Evolutionary conservation across 2,888 invertebrate species (phyloP).

Genomic region (Chamaedrilus cognettii): DNA sequence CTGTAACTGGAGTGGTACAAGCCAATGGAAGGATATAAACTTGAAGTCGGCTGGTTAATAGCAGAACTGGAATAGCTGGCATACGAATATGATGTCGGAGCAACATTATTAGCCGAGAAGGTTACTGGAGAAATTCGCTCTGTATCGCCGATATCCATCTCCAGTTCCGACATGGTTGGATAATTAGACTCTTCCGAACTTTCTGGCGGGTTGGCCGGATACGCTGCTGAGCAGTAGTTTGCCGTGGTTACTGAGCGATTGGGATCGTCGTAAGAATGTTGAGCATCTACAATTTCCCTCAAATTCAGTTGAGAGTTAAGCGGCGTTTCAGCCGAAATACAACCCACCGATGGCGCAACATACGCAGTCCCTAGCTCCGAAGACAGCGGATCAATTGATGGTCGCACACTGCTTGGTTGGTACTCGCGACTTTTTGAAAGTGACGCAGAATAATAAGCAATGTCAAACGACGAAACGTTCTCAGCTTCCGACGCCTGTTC

Average conservation of each 20-base stretch:
- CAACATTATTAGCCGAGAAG: not conserved
- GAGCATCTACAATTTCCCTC: not conserved
- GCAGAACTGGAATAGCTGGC: slow-evolving; percentile 5
- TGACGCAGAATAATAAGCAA: not conserved
- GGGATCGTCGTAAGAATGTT: not conserved
- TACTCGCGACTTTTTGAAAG: not conserved
- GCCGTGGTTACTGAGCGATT: not conserved
- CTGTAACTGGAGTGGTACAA: slow-evolving; percentile 9
- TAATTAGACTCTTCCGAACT: not conserved
- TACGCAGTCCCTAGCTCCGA: not conserved
- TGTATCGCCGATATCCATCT: not conserved
- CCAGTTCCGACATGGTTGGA: not conserved
- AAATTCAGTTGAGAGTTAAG: not conserved
- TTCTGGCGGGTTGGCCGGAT: not conserved
- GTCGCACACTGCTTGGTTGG: not conserved
- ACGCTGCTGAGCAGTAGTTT: not conserved
- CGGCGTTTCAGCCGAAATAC: not conserved
- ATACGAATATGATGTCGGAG: not conserved
- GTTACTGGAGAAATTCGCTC: not conserved
- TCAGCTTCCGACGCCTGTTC: not conserved
- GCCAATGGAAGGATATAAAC: slow-evolving; percentile 13
- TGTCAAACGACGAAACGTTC: not conserved
- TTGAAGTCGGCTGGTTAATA: slow-evolving; percentile 11
- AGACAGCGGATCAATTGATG: not conserved
- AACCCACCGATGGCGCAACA: not conserved